Evolutionary conservation across 2,113 vertebrate genomes (phyloP).

Genomic region (Sakesphorus luctuosus): DNA sequence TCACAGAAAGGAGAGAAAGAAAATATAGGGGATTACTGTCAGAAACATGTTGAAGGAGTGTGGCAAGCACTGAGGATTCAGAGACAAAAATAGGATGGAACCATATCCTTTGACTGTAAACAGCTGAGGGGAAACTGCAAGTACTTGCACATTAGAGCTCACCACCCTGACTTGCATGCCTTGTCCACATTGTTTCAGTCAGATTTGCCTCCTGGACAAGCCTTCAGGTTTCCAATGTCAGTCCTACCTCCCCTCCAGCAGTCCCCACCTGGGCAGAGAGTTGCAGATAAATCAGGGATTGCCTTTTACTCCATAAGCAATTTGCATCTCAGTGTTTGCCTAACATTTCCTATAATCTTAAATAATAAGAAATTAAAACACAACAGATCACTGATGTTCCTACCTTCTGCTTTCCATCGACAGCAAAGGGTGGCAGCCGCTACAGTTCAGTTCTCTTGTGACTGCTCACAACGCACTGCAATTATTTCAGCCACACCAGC

Average conservation of each 20-base stretch:
- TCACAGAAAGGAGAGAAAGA: neutral
- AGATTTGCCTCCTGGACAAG: neutral
- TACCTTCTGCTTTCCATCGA: neutral
- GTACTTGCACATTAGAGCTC: neutral
- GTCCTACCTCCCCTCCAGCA: neutral
- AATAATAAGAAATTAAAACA: neutral
- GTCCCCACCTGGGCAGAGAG: neutral
- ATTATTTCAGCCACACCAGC: neutral
- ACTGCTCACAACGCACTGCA: neutral
- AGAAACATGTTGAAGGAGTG: fast-evolving
- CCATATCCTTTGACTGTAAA: neutral
- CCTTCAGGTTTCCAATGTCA: neutral
- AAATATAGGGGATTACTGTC: fast-evolving
- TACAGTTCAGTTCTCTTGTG: neutral
- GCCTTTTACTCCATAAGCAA: neutral
- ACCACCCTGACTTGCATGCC: neutral
- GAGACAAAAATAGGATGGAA: neutral
- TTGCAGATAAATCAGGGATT: neutral
- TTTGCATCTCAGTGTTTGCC: neutral
- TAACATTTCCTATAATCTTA: neutral
- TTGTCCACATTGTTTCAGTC: neutral
- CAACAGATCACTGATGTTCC: neutral
- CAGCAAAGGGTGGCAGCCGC: neutral
- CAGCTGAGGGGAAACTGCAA: neutral
- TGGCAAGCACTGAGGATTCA: neutral